Percentiles rank a stretch among this genome's conserved stretches.
Evolutionary conservation across 2,888 invertebrate genomes (phyloP).

Genomic region (Leucania comma): DNA sequence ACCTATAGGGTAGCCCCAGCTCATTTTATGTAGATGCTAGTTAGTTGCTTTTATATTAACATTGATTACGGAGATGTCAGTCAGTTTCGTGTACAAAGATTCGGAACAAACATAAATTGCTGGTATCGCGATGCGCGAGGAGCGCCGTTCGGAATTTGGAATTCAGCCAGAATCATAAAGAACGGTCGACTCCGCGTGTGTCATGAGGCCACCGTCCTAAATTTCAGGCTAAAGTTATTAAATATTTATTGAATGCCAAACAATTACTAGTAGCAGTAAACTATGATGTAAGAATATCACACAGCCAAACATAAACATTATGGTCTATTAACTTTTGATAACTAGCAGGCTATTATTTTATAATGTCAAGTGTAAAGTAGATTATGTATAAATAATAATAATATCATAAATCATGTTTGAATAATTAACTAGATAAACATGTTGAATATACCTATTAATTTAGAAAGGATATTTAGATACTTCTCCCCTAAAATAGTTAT

Average conservation of each 20-base stretch:
- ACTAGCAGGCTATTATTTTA: background rate
- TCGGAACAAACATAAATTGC: slow-evolving; percentile 76
- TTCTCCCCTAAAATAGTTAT: background rate
- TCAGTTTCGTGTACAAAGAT: slow-evolving; percentile 68
- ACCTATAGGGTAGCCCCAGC: too few species aligned
- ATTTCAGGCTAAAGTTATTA: slow-evolving; percentile 78
- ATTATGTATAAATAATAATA: background rate
- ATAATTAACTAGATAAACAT: background rate
- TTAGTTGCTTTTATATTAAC: slow-evolving; percentile 17
- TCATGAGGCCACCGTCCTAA: slow-evolving; percentile 83
- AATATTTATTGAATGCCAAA: slow-evolving; percentile 74
- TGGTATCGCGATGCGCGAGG: slow-evolving; percentile 75
- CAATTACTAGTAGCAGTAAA: slow-evolving; percentile 65
- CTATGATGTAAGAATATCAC: slow-evolving; percentile 34
- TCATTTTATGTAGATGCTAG: background rate
- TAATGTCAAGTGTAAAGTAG: background rate
- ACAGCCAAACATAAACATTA: slow-evolving; percentile 20
- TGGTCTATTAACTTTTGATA: slow-evolving; percentile 21
- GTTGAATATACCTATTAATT: background rate
- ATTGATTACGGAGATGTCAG: slow-evolving; percentile 54
- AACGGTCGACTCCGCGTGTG: slow-evolving; percentile 74
- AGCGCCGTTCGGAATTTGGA: slow-evolving; percentile 79
- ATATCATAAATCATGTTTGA: background rate
- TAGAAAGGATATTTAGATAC: background rate
- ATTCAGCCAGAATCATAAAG: slow-evolving; percentile 83